phyloP scores from a whole-genome alignment of 2,888 invertebrate genomes.

The Meteorus colon region DNA sequence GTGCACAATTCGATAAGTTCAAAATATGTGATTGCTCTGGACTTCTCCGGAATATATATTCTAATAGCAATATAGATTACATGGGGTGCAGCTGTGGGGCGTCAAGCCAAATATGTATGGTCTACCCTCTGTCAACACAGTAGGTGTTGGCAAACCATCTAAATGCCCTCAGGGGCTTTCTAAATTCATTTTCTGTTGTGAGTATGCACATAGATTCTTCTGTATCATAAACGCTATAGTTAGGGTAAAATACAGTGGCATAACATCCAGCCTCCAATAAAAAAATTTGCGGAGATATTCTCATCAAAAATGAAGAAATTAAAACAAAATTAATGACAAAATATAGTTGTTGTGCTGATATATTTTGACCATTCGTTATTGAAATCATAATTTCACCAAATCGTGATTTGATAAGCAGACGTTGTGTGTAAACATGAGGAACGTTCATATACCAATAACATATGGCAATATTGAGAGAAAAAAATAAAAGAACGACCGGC shows the following conservation, averaged over 20 bases:
- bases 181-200: constrained; percentile 33
- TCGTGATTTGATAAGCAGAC: constrained; percentile 71
- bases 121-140: constrained; percentile 55
- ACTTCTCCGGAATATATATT: not conserved
- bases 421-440: constrained; percentile 52
- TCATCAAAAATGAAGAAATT: no score
- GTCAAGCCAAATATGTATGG: constrained; percentile 48
- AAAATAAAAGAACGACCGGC: constrained; percentile 53
- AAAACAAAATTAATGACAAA: not conserved
- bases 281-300: no score
- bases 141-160: constrained; percentile 56
- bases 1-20: no score
- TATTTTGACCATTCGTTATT: constrained; percentile 67
- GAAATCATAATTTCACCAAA: constrained; percentile 67
- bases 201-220: constrained; percentile 43
- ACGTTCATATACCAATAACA: constrained; percentile 61
- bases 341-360: constrained; percentile 47
- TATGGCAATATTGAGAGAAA: constrained; percentile 71
- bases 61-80: not conserved
- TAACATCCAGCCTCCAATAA: no score
- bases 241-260: no score
- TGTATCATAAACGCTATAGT: no score
- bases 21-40: not conserved
- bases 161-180: constrained; percentile 56
- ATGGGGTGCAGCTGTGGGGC: constrained; percentile 55